These are phyloP conservation scores for Tupaia chinensis DNA, from an alignment of 2,113 vertebrate genomes.

Conservation along the genomic window DNA sequence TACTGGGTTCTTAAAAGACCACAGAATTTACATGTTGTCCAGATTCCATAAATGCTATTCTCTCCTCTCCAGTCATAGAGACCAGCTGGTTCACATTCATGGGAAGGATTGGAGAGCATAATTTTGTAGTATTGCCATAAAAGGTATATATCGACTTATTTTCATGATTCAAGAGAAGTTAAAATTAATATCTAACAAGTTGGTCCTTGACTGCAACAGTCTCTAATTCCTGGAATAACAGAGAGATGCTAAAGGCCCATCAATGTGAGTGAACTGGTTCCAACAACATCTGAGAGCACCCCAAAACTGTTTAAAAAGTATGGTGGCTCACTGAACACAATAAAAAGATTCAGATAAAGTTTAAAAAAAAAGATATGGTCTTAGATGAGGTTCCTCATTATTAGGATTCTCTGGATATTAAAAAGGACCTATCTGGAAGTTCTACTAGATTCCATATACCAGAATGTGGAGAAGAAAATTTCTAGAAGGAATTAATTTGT, in stretches of 20 bases:
- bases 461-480: not conserved
- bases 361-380: not conserved
- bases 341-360: not conserved
- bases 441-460: not conserved
- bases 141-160: not conserved
- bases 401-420: not conserved
- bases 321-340: not conserved
- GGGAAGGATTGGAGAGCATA: not conserved
- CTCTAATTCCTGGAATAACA: not conserved
- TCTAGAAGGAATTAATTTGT: not conserved
- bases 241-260: not conserved
- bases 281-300: not conserved
- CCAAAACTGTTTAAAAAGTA: not conserved
- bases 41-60: slow-evolving; percentile 18
- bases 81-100: not conserved
- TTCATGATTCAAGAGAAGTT: not conserved
- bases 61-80: not conserved
- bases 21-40: not conserved
- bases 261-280: not conserved
- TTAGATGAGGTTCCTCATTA: not conserved
- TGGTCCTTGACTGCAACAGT: not conserved
- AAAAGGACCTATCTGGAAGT: not conserved
- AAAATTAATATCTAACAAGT: not conserved
- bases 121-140: not conserved
- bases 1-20: not conserved